Evolutionary conservation across 1,140 invertebrate genomes (phyloP), one percentile per base, ranked within the genome.

Genomic region (Brachionus rubens): DNA sequence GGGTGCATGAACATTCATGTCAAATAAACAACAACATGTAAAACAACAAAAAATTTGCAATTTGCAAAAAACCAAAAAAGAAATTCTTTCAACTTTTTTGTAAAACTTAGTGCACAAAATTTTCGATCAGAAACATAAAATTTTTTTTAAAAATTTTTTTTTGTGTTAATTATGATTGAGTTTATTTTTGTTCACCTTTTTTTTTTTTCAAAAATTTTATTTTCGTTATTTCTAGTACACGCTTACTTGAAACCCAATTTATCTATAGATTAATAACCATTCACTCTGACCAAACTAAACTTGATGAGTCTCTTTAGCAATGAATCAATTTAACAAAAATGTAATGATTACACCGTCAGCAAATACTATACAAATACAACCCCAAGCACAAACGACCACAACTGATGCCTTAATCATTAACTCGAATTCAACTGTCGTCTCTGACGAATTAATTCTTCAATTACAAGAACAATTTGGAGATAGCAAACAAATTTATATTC

Each of bases 321-420:
- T 65, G 59, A 65, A 65, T n/a, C 59, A 65, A 65, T 65, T 65
- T 65, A 65, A 65, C 21, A 65, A 65, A 41, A 65, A 65, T 65
- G 59, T 65, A 43, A 65, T 65, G 59, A 21, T 65, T 1, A 43
- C 16, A 2, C 26, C 16, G 24, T 5, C 9, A 36, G 9, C 4
- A 5, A 36, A 36, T 36, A 36, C 3, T 36, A 9, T 36, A 24
- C 59, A 65, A 65, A 12, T 24, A 19, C 16, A 41, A 24, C 59
- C 41, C 41, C 59, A 36, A 24, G n/a, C 21, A 28, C 36, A 41
- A 43, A 36, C 21, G 43, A 43, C 59, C 30, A 54, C 68, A 5
- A 72, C 68, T 41, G 68, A 72, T 21, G 68, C 68, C 24, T 14
- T 72, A 9, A 72, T 72, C 7, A 72, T 72, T 50, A 72, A 72